Conservation (phyloP, 2,113 vertebrate genomes). For the Picathartes gymnocephalus region DNA sequence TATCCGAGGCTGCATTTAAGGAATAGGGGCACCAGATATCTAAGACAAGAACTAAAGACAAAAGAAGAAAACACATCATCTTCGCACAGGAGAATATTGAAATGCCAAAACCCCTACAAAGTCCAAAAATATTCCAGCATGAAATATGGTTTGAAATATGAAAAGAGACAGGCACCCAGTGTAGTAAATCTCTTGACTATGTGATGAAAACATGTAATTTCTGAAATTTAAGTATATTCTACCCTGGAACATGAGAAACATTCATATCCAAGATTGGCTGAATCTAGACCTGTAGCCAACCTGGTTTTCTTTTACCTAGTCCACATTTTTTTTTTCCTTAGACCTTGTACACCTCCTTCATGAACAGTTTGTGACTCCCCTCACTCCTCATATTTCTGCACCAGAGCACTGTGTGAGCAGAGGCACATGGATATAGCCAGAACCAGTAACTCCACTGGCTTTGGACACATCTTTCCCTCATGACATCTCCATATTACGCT, state of each 20-base stretch:
- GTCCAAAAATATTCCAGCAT: not conserved
- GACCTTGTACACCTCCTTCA: accelerated
- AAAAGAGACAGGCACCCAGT: not conserved
- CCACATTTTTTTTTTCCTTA: not conserved
- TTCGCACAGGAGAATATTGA: not conserved
- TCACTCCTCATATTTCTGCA: not conserved
- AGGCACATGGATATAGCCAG: not conserved
- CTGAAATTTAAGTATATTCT: not conserved
- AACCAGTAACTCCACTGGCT: not conserved
- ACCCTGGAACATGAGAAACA: not conserved
- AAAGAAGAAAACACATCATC: not conserved
- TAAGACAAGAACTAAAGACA: not conserved
- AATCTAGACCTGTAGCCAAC: not conserved
- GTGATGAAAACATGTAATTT: not conserved
- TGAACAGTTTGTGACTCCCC: not conserved
- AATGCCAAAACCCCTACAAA: not conserved
- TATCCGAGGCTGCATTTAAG: not conserved
- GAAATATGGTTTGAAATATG: not conserved
- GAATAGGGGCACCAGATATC: not conserved
- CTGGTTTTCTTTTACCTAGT: not conserved
- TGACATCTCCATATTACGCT: not conserved
- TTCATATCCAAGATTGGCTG: accelerated
- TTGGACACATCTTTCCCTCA: not conserved
- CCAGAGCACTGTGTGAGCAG: not conserved
- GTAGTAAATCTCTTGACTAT: not conserved